These are phyloP conservation scores for Regulus satrapa DNA, from an alignment of 2,113 vertebrate species.

Conservation along the genomic window DNA sequence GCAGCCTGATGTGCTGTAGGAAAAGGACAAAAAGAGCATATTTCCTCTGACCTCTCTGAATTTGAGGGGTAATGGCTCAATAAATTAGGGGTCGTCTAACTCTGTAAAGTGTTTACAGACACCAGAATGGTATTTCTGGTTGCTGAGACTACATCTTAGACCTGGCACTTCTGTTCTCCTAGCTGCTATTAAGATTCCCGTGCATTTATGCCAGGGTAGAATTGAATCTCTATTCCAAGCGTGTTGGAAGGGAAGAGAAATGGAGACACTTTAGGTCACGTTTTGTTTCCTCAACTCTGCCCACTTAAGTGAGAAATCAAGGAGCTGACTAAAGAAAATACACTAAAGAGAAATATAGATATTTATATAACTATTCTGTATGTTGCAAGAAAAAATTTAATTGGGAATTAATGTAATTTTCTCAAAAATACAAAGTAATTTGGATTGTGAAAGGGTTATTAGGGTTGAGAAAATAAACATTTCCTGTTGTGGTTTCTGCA, in stretches of 20 bases:
- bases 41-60: neutral
- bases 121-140: neutral
- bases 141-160: neutral
- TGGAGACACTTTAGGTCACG: neutral
- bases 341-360: neutral
- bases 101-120: neutral
- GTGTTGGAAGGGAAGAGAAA: neutral
- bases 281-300: neutral
- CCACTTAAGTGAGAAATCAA: neutral
- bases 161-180: neutral
- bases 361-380: neutral
- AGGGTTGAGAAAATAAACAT: conserved; percentile 66
- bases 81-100: neutral
- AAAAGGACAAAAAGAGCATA: neutral
- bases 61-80: neutral
- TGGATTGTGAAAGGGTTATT: conserved; percentile 57
- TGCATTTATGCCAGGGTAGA: neutral
- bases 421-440: conserved; percentile 38
- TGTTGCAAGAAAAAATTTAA: neutral
- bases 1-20: neutral
- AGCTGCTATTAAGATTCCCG: neutral
- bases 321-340: neutral
- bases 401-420: conserved; percentile 31
- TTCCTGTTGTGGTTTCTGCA: conserved; percentile 69
- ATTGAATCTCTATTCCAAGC: neutral